These are phyloP conservation scores for Odocoileus virginianus DNA, from an alignment of 2,113 vertebrate genomes.

Conservation along the genomic window DNA sequence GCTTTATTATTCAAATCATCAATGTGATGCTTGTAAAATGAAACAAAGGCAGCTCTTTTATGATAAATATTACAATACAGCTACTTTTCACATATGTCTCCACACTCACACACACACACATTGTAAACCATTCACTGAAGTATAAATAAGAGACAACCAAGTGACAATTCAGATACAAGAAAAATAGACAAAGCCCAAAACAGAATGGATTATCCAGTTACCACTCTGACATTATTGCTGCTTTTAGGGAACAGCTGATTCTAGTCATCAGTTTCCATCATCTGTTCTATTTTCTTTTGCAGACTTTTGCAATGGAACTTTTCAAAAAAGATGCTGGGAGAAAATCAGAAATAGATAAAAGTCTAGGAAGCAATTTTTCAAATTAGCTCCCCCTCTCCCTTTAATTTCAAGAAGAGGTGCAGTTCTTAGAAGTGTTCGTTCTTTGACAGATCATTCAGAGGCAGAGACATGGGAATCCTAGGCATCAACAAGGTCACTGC, in stretches of 20 bases:
- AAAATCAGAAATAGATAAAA: slow-evolving; percentile 54
- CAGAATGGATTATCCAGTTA: slow-evolving; percentile 60
- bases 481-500: neutral
- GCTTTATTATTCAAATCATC: slow-evolving; percentile 61
- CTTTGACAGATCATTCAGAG: neutral
- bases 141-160: slow-evolving; percentile 59
- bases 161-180: slow-evolving; percentile 51
- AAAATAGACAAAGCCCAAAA: slow-evolving; percentile 55
- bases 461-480: neutral
- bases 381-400: neutral
- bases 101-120: neutral
- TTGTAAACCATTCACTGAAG: neutral
- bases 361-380: slow-evolving; percentile 46
- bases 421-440: neutral
- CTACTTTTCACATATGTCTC: slow-evolving; percentile 26
- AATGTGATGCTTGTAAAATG: slow-evolving; percentile 31
- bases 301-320: slow-evolving; percentile 36
- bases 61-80: slow-evolving; percentile 55
- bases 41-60: slow-evolving; percentile 61
- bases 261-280: slow-evolving; percentile 60
- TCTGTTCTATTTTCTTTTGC: slow-evolving; percentile 52
- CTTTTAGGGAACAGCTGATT: slow-evolving; percentile 63
- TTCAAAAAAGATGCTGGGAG: slow-evolving; percentile 28
- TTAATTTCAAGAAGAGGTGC: slow-evolving; percentile 21
- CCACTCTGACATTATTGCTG: slow-evolving; percentile 50